These are phyloP conservation scores for Anastatus disparis DNA, from an alignment of 1,140 invertebrate species.

Conservation along the genomic window DNA sequence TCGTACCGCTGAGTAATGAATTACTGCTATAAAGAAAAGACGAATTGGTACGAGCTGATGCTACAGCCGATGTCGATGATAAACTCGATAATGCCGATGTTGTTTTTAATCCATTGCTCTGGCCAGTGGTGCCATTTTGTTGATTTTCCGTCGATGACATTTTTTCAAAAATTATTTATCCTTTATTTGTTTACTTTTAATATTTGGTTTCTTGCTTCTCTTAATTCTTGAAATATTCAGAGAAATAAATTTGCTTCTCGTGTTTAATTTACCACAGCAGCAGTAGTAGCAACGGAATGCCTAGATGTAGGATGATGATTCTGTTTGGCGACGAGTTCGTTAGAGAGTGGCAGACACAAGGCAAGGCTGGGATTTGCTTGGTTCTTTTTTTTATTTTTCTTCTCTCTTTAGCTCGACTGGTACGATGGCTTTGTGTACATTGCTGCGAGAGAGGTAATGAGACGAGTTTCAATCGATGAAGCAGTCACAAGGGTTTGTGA, in stretches of 20 bases:
- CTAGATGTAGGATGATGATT: not conserved
- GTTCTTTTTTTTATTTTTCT: slow-evolving; percentile 6
- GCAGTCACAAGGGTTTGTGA: no score
- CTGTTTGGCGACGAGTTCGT: not conserved
- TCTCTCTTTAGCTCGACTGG: not conserved
- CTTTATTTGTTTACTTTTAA: no score
- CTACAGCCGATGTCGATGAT: slow-evolving; percentile 45
- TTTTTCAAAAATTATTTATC: no score
- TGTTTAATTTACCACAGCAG: no score
- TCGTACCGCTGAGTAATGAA: slow-evolving; percentile 56
- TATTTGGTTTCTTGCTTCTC: no score
- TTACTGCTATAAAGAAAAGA: slow-evolving; percentile 67
- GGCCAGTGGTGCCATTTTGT: slow-evolving; percentile 52
- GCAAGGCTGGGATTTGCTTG: not conserved
- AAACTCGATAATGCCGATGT: slow-evolving; percentile 49
- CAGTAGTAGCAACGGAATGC: no score
- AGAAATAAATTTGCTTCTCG: no score
- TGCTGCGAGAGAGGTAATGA: slow-evolving; percentile 9
- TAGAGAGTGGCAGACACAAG: not conserved
- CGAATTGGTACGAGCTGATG: slow-evolving; percentile 57
- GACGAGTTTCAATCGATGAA: not conserved
- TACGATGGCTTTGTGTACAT: not conserved
- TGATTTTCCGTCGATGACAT: slow-evolving; percentile 29
- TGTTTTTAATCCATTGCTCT: slow-evolving; percentile 61
- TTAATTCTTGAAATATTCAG: no score